These are phyloP conservation scores for Eidolon helvum DNA, from an alignment of 2,113 vertebrate species.

Conservation along the genomic window DNA sequence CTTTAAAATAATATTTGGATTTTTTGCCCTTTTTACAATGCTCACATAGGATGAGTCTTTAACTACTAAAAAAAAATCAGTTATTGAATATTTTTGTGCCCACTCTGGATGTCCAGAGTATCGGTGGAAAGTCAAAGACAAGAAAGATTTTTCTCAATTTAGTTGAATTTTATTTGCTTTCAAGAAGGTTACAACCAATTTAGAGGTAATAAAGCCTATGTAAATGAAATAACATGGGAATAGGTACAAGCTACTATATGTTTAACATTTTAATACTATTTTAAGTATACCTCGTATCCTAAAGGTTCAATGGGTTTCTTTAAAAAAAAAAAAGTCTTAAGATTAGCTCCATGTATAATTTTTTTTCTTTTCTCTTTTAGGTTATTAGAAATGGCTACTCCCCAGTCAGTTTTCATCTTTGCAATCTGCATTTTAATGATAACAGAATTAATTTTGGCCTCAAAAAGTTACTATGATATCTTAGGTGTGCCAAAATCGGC, in stretches of 20 bases:
- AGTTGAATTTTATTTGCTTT: background rate
- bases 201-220: background rate
- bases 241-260: background rate
- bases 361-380: slow-evolving; percentile 68
- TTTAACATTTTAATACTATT: background rate
- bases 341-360: background rate
- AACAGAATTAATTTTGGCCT: slow-evolving; percentile 94
- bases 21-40: background rate
- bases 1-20: background rate
- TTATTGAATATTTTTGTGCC: background rate
- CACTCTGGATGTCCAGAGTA: background rate
- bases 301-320: background rate
- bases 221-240: background rate
- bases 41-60: background rate
- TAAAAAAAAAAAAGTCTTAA: background rate
- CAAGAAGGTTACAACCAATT: background rate
- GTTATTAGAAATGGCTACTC: slow-evolving; percentile 89
- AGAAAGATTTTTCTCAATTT: background rate
- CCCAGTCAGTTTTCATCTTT: slow-evolving; percentile 89
- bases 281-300: background rate
- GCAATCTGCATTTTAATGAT: slow-evolving; percentile 95
- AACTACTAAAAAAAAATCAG: background rate
- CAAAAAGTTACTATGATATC: slow-evolving; percentile 94
- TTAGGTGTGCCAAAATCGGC: slow-evolving; percentile 95
- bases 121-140: background rate